These are phyloP conservation scores for Microtus californicus DNA, from an alignment of 2,797 vertebrate genomes.

Conservation along the genomic window DNA sequence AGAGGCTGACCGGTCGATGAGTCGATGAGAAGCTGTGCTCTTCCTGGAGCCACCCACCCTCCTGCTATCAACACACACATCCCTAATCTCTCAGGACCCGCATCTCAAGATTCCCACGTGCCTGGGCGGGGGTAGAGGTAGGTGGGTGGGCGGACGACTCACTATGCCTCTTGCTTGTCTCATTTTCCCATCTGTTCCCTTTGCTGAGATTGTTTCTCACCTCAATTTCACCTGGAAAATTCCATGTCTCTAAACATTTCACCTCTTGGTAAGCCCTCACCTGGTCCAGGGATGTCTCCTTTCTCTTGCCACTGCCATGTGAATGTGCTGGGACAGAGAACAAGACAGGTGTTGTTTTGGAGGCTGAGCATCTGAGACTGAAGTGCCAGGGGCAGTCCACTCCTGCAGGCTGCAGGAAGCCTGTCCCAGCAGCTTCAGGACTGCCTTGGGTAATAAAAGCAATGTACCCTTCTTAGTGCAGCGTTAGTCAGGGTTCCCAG, in stretches of 20 bases:
- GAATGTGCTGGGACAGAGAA: neutral
- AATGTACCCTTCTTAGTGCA: too few species aligned
- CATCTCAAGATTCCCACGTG: neutral
- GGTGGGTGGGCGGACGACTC: neutral
- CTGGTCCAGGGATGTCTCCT: neutral
- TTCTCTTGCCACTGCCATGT: neutral
- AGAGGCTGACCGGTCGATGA: neutral
- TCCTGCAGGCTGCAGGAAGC: too few species aligned
- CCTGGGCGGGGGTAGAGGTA: fast-evolving
- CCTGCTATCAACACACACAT: neutral
- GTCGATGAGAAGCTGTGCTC: fast-evolving
- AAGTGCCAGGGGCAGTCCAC: neutral
- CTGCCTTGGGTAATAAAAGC: too few species aligned
- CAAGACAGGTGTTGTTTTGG: neutral
- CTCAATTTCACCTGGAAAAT: neutral
- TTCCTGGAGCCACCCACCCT: too few species aligned
- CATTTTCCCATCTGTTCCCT: neutral
- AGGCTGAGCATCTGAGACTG: neutral
- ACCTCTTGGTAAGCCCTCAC: neutral
- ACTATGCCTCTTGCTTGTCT: neutral
- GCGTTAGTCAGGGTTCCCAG: neutral
- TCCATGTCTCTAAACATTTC: neutral
- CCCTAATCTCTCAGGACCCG: neutral
- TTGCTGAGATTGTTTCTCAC: neutral
- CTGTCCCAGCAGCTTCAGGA: too few species aligned